Base-by-base conservation (phyloP, 2,113 vertebrate species). In the Tragelaphus scriptus region DNA sequence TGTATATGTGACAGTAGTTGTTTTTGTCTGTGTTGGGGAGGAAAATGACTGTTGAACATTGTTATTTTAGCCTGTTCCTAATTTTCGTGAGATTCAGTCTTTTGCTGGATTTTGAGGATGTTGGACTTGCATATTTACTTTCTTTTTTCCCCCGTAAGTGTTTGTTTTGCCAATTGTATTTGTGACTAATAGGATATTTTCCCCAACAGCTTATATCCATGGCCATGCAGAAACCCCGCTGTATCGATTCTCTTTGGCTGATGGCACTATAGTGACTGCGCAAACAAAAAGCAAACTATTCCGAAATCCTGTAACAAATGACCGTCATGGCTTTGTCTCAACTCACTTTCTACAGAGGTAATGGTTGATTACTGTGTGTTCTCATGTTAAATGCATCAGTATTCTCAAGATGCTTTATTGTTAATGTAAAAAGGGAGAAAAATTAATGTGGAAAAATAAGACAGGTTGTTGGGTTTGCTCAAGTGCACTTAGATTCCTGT, bases 281-380 rank as follows among this genome's bases (percentile, higher is more conserved):
- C 99, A 99, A 97, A 99, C 99, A 0, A 99, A 99, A 97, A 99
- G 99, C 80, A 99, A 99, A 95, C 99, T 99, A 13, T 99, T 99
- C 80, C 99, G 99, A 95, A 99, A 99, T 95, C 99, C 99, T 36
- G 99, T 98, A 61, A 99, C 99, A 93, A 99, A 99, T 75, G 99
- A 99, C 51, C 99, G 99, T 0, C 99, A 99, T 82, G 99, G 99
- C 82, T 99, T 99, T 98, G 99, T 99, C 44, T 99, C 99, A 28
- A 99, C 99, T 49, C 99, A 99, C 97, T 99, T 99, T 90, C 99
- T 99, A 93, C 99, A 99, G 97, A 99, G 99, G 99, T 99, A 95
- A 98, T 95, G 96, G 51, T 25, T 51, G n/a, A 28, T 79, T 61
- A 15, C n/a, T 30, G 3, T 65, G 44, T 49, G 14, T 91, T 81